Conservation (phyloP, 2,888 invertebrate species). For the Schrankia costaestrigalis region DNA sequence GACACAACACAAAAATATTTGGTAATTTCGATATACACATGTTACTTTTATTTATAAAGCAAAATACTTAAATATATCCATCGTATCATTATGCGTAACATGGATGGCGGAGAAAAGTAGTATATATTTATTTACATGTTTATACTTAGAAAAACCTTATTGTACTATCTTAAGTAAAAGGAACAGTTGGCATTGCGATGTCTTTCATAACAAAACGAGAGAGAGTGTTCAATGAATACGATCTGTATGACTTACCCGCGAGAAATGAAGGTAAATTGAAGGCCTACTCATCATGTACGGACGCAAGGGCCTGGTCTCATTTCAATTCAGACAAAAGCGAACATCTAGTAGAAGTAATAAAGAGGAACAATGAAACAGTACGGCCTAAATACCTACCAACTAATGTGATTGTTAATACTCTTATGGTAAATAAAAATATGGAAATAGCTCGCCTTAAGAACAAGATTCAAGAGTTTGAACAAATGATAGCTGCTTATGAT, state of each 20-base stretch:
- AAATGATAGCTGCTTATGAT: conserved; percentile 65
- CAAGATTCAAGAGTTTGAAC: conserved; percentile 71
- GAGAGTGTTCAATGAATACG: conserved; percentile 71
- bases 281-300: conserved; percentile 78
- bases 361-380: conserved; percentile 62
- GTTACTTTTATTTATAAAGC: conserved; percentile 49
- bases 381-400: conserved; percentile 67
- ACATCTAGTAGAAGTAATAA: conserved; percentile 79
- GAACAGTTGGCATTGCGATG: conserved; percentile 48
- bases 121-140: conserved; percentile 44
- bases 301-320: conserved; percentile 80
- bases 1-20: conserved; percentile 68
- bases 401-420: conserved; percentile 65
- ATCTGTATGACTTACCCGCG: conserved; percentile 63
- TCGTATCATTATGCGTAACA: conserved; percentile 59
- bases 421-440: conserved; percentile 71
- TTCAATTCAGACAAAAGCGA: conserved; percentile 77
- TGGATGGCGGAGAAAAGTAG: conserved; percentile 62
- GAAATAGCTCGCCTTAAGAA: conserved; percentile 71
- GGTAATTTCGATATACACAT: conserved; percentile 63
- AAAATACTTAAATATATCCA: conserved; percentile 50
- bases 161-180: conserved; percentile 43
- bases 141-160: conserved; percentile 46
- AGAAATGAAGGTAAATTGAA: conserved; percentile 80
- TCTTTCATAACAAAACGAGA: conserved; percentile 76